Conservation (phyloP, 1,140 invertebrate species). For the Teleogryllus occipitalis region DNA sequence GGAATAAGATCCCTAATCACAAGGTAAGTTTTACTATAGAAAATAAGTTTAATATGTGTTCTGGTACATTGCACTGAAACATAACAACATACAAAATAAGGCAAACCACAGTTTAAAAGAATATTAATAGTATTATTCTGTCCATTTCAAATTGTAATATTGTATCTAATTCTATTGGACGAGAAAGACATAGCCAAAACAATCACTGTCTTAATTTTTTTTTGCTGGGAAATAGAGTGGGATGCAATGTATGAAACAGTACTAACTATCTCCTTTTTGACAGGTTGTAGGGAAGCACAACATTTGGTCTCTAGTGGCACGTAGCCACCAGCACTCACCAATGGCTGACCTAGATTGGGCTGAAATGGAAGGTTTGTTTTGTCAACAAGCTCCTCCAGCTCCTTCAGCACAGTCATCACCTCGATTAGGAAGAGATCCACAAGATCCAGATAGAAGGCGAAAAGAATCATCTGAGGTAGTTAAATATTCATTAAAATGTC, state of each 20-base stretch:
- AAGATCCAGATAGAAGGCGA: constrained; percentile 42
- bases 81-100: too few relatives aligned
- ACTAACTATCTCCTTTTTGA: constrained; percentile 19
- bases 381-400: constrained; percentile 62
- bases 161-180: not conserved
- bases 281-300: constrained; percentile 77
- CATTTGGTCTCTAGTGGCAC: constrained; percentile 85
- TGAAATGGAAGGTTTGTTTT: constrained; percentile 87
- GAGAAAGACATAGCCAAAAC: too few relatives aligned
- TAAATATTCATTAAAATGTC: not conserved
- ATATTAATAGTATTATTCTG: not conserved
- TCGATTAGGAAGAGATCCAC: constrained; percentile 22
- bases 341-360: constrained; percentile 79
- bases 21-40: constrained; percentile 45
- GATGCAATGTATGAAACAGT: not conserved
- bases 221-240: too few relatives aligned
- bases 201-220: too few relatives aligned
- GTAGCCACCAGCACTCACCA: constrained; percentile 70
- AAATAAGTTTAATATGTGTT: too few relatives aligned
- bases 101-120: too few relatives aligned
- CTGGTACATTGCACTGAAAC: too few relatives aligned
- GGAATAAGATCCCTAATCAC: constrained; percentile 85
- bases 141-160: not conserved
- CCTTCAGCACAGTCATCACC: constrained; percentile 32
- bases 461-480: constrained; percentile 58